Percentiles rank a stretch among this genome's conserved stretches.
Evolutionary conservation across 1,140 invertebrate species (phyloP).

Genomic region (Ptiloglossa arizonensis): DNA sequence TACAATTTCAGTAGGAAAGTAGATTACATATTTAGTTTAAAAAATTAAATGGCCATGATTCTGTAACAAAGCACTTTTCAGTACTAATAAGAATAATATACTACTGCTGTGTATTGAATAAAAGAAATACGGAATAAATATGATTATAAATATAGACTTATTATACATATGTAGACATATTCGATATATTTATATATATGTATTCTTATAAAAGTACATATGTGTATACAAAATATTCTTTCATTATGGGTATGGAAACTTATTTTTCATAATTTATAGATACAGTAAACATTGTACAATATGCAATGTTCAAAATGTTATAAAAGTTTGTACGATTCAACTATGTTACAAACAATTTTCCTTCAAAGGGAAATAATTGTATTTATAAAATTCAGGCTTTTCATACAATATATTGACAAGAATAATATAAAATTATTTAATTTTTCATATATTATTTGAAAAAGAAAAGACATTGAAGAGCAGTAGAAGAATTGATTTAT

Average conservation of each 20-base stretch:
- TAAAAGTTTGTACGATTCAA: neutral
- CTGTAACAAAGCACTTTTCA: conserved; percentile 43
- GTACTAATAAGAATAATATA: conserved; percentile 50
- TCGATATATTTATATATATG: conserved; percentile 6
- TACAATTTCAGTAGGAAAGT: conserved; percentile 37
- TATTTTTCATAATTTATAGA: conserved; percentile 35
- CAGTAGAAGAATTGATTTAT: neutral
- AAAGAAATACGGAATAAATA: conserved; percentile 24
- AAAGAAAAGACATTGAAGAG: neutral
- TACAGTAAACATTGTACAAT: conserved; percentile 25
- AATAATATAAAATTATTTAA: conserved; percentile 3
- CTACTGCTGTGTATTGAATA: conserved; percentile 44
- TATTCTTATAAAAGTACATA: conserved; percentile 39
- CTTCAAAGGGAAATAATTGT: neutral
- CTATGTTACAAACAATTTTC: neutral
- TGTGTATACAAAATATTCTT: conserved; percentile 37
- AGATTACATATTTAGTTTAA: conserved; percentile 43
- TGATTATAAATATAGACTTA: conserved; percentile 44
- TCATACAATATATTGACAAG: neutral
- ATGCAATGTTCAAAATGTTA: conserved; percentile 19
- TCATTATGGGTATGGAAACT: conserved; percentile 26
- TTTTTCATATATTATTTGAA: conserved; percentile 14
- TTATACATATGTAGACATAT: conserved; percentile 32
- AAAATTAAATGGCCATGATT: conserved; percentile 47
- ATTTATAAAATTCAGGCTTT: conserved; percentile 3